Percentiles rank a stretch among this genome's conserved stretches.
These are phyloP conservation scores for Paralichthys olivaceus DNA, from an alignment of 2,113 vertebrate species.

Conservation along the genomic window DNA sequence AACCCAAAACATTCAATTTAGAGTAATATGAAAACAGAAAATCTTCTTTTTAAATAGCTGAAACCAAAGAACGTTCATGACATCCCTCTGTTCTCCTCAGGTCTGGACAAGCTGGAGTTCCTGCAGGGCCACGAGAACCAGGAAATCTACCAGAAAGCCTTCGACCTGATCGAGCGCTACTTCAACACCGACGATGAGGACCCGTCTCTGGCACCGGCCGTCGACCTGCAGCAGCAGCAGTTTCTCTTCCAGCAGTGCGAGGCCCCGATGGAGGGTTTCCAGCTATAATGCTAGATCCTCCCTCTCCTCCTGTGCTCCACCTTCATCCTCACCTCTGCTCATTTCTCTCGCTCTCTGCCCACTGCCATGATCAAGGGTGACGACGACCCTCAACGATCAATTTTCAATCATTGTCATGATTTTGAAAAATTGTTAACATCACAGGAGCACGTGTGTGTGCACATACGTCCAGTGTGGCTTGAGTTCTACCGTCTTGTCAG, in stretches of 20 bases:
- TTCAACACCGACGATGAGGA: slow-evolving; percentile 97
- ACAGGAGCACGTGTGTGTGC: slow-evolving; percentile 69
- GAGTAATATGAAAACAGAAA: no score
- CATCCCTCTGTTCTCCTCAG: slow-evolving; percentile 69
- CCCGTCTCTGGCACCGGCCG: slow-evolving; percentile 91
- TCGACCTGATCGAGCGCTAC: slow-evolving; percentile 98
- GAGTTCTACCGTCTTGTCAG: slow-evolving; percentile 74
- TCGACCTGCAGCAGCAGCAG: slow-evolving; percentile 97
- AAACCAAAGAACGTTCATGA: no score
- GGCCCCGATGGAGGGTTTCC: slow-evolving; percentile 98
- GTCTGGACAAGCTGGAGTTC: slow-evolving; percentile 98
- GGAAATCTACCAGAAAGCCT: slow-evolving; percentile 99
- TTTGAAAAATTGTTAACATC: slow-evolving; percentile 62
- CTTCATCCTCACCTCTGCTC: slow-evolving; percentile 62
- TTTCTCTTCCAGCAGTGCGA: slow-evolving; percentile 99
- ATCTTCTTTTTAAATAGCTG: no score
- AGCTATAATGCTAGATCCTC: slow-evolving; percentile 88
- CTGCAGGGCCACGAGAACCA: slow-evolving; percentile 98
- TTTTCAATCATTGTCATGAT: slow-evolving; percentile 55
- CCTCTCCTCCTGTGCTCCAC: slow-evolving; percentile 40
- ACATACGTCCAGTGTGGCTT: slow-evolving; percentile 65
- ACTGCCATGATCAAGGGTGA: slow-evolving; percentile 72
- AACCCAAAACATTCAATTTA: no score
- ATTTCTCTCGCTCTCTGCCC: slow-evolving; percentile 74
- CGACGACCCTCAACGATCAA: slow-evolving; percentile 46